Evolutionary conservation across 1,140 invertebrate genomes (phyloP).

Genomic region (Sinella curviseta): DNA sequence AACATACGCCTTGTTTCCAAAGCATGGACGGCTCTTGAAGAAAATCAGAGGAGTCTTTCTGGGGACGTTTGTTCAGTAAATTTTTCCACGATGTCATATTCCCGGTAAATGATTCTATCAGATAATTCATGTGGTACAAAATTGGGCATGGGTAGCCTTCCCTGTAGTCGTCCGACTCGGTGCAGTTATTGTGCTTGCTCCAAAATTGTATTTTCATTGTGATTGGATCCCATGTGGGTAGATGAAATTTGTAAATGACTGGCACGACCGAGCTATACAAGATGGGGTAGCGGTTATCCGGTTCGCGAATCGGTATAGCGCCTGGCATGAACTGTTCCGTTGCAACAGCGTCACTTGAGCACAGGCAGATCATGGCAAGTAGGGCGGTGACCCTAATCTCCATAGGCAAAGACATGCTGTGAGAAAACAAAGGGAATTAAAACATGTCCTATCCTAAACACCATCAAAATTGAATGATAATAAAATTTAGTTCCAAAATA

Average conservation of each 20-base stretch:
- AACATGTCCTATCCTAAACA: too few species aligned
- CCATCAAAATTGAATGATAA: too few species aligned
- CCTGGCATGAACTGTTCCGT: neutral
- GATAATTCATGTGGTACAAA: slow-evolving; percentile 7
- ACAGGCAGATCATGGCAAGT: neutral
- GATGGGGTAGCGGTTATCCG: neutral
- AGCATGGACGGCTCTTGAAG: neutral
- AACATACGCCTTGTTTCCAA: neutral
- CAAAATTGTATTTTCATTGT: slow-evolving; percentile 28
- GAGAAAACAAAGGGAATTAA: too few species aligned
- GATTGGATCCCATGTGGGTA: neutral
- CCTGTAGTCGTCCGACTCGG: neutral
- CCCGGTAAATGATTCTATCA: neutral
- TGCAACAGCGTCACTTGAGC: neutral
- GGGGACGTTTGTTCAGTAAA: neutral
- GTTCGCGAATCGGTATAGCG: neutral
- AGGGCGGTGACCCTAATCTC: neutral
- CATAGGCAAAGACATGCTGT: too few species aligned
- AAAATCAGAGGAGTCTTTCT: neutral
- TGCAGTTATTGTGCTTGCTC: slow-evolving; percentile 21
- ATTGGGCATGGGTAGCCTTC: slow-evolving; percentile 26
- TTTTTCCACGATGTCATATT: slow-evolving; percentile 24
- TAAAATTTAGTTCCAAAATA: too few species aligned
- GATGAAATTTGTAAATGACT: slow-evolving; percentile 1
- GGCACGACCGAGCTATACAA: neutral